Evolutionary conservation across 2,113 vertebrate genomes (phyloP), one percentile per base, ranked within the genome.

Genomic region (Mola mola): DNA sequence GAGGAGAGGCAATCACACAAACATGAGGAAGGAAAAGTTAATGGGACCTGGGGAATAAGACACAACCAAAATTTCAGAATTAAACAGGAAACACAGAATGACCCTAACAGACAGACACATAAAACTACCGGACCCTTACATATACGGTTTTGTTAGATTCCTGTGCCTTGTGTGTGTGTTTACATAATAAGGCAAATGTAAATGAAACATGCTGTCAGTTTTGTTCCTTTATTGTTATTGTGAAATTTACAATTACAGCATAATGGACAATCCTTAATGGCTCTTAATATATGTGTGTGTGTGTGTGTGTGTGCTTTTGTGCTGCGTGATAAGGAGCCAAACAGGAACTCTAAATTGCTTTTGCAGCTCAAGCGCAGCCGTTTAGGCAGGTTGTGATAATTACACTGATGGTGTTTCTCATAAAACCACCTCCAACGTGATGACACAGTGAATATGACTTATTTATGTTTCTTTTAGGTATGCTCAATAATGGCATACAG

Each of bases 191-290:
- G 19, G 37, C 51, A 57, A 72, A 66, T 63, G 53, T 37, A 75
- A 70, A 70, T 77, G 59, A 83, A 72, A 62, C 26, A 79, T 57
- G 51, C 59, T 64, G 82, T 82, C 74, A 79, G 57, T 68, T 88
- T 80, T 56, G 83, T 86, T 75, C 25, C 55, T 66, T 78, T 37
- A 63, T 48, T 6, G 43, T 75, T 62, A 62, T 42, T 75, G 66
- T 73, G 49, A 78, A 67, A 81, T 82, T 67, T 76, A 36, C 70
- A 72, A 65, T 84, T 75, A 75, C 66, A 79, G 40, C 67, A 75
- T 75, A 75, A 87, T 82, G 55, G 72, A 66, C 66, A 75, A 77
- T 77, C 62, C 37, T 66, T 59, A 71, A 81, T 66, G 66, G 63
- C 73, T 63, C 57, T 62, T 58, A 78, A 44, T 60, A 60, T n/a